Conservation (phyloP, 35 echinoderm and acorn worm genomes). For the Stichopus chloronotus region DNA sequence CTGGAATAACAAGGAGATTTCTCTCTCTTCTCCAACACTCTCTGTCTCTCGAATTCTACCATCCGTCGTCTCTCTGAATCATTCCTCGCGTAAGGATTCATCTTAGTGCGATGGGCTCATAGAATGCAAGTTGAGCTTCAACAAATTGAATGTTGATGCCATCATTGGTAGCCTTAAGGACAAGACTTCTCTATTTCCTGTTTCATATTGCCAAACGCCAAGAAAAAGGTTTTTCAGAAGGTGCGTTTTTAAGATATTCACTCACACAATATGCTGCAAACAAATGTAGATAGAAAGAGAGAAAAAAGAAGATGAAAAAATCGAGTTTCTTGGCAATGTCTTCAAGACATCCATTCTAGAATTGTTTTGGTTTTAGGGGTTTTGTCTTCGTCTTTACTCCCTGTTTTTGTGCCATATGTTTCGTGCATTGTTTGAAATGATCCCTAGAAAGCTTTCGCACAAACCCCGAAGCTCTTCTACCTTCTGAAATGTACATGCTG, state of each 20-base stretch:
- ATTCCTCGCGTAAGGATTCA: slow-evolving; percentile 45
- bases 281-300: not conserved
- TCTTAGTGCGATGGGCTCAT: slow-evolving; percentile 34
- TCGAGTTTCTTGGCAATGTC: slow-evolving; percentile 7
- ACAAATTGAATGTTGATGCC: slow-evolving; percentile 60
- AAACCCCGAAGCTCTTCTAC: slow-evolving; percentile 34
- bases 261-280: slow-evolving; percentile 50
- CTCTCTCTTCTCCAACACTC: slow-evolving; percentile 34
- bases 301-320: not conserved
- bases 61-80: slow-evolving; percentile 42
- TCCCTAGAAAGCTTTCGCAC: slow-evolving; percentile 22
- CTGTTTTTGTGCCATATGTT: slow-evolving; percentile 28
- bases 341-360: slow-evolving; percentile 29
- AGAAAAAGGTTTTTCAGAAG: slow-evolving; percentile 45
- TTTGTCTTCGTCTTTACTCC: not conserved
- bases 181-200: slow-evolving; percentile 42
- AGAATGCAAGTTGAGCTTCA: slow-evolving; percentile 54
- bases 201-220: slow-evolving; percentile 18
- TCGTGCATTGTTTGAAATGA: slow-evolving; percentile 36
- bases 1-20: slow-evolving; percentile 58
- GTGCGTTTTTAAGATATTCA: slow-evolving; percentile 60
- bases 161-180: slow-evolving; percentile 43
- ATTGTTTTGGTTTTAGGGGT: slow-evolving; percentile 47
- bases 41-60: slow-evolving; percentile 36
- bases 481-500: slow-evolving; percentile 36